Conservation (phyloP, 2,113 vertebrate species). For the Chlorocebus sabaeus region DNA sequence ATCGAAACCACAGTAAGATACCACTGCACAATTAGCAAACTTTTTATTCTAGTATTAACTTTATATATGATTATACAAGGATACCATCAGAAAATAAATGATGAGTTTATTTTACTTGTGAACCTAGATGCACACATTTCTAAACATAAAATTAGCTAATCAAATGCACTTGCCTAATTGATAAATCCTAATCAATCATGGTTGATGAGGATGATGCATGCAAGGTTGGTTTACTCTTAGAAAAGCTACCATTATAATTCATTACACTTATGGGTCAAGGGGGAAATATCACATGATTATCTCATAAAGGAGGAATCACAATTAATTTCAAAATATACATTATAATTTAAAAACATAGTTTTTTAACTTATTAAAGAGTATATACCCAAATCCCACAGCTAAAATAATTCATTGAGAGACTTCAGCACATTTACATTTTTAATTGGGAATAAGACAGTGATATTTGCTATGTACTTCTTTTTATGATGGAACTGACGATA, state of each 20-base stretch:
- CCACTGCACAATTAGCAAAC: not conserved
- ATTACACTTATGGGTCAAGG: not conserved
- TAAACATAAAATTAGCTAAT: not conserved
- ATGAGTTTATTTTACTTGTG: not conserved
- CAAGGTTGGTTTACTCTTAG: not conserved
- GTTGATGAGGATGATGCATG: not conserved
- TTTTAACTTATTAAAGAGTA: not conserved
- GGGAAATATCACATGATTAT: not conserved
- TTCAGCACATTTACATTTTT: not conserved
- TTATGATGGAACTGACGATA: not conserved
- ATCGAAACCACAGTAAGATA: not conserved
- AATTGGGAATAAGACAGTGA: not conserved
- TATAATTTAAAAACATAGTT: not conserved
- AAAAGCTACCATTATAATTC: not conserved
- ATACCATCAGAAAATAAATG: not conserved
- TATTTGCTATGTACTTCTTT: not conserved
- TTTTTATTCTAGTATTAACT: not conserved
- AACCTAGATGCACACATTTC: not conserved
- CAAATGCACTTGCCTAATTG: conserved; percentile 16
- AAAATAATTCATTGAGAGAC: not conserved
- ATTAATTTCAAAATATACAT: not conserved
- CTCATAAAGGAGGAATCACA: not conserved
- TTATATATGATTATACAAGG: not conserved
- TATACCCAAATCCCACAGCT: not conserved
- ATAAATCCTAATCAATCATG: not conserved